Evolutionary conservation across 2,888 invertebrate species (phyloP).

Genomic region (Conus canariensis): DNA sequence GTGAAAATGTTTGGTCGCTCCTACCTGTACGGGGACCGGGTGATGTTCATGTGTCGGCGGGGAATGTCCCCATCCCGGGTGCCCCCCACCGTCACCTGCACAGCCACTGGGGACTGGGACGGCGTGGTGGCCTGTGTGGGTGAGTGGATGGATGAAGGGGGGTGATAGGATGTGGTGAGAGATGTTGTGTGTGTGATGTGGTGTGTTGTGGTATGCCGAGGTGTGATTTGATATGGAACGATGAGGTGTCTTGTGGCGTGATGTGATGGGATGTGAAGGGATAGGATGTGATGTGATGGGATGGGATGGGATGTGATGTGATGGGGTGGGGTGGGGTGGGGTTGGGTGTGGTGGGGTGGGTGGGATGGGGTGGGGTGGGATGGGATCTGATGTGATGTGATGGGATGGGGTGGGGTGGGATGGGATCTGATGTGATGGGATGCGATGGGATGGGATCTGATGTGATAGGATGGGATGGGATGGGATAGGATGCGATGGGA

Average conservation of each 20-base stretch:
- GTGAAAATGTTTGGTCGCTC: conserved; percentile 65
- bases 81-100: conserved; percentile 79
- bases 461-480: too few species aligned
- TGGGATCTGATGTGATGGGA: too few species aligned
- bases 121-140: conserved; percentile 79
- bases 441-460: too few species aligned
- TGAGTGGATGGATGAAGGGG: conserved; percentile 47
- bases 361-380: too few species aligned
- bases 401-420: too few species aligned
- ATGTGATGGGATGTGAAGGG: not conserved
- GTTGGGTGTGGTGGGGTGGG: too few species aligned
- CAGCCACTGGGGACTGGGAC: conserved; percentile 82
- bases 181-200: not conserved
- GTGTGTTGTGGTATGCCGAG: not conserved
- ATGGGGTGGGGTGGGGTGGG: too few species aligned
- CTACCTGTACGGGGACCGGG: conserved; percentile 67
- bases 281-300: too few species aligned
- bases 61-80: conserved; percentile 66
- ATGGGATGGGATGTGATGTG: too few species aligned
- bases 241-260: not conserved
- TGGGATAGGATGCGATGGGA: too few species aligned
- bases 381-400: too few species aligned
- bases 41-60: conserved; percentile 69
- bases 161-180: too few species aligned
- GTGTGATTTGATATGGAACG: not conserved